Evolutionary conservation across 2,113 vertebrate species (phyloP).

Genomic region (Mormyrus lacerda): DNA sequence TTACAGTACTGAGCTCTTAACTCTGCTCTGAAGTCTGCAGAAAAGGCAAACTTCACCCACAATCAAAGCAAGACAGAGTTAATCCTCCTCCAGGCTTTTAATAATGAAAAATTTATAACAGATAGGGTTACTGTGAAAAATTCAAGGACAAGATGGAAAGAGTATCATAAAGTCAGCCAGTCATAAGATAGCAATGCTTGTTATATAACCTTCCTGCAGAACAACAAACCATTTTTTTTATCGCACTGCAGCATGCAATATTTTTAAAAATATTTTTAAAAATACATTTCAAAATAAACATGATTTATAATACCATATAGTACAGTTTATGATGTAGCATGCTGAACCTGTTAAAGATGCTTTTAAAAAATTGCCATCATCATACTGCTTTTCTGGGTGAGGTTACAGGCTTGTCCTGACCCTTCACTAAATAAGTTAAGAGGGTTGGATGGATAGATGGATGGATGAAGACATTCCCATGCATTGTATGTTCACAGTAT

Average conservation of each 20-base stretch:
- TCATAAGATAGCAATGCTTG: background rate
- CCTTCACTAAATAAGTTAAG: background rate
- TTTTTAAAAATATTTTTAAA: background rate
- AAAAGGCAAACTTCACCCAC: background rate
- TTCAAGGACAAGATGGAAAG: background rate
- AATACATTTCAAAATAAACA: background rate
- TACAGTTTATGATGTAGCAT: background rate
- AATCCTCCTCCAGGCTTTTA: background rate
- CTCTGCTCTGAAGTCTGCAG: background rate
- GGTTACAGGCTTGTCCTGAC: background rate
- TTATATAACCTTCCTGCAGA: background rate
- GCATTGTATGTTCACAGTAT: background rate
- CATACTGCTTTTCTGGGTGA: background rate
- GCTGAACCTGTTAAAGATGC: background rate
- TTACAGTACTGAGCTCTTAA: background rate
- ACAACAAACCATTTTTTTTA: background rate
- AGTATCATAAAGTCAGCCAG: background rate
- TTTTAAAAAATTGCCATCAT: background rate
- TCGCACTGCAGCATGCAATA: background rate
- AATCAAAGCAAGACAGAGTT: constrained; percentile 12
- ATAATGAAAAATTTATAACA: background rate
- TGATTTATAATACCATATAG: background rate
- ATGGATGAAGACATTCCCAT: background rate
- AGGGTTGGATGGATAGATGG: background rate
- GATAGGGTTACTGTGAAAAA: background rate